A percentile compares a stretch with the other conserved stretches of the same genome.
phyloP scores from a whole-genome alignment of 2,888 invertebrate species.

The Odontocolon sp. region DNA sequence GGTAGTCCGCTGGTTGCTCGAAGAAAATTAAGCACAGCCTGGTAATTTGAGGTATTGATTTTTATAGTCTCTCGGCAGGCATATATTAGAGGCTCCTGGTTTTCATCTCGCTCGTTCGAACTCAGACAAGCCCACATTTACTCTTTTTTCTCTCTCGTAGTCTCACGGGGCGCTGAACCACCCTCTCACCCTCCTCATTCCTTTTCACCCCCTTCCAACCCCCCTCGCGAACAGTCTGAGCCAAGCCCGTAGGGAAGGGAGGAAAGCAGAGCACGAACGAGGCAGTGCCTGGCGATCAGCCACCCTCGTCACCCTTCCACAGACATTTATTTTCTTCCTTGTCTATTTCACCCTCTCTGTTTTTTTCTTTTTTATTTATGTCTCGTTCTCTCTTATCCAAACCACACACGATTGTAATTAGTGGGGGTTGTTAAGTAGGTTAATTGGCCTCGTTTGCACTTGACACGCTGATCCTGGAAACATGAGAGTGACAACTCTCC shows the following conservation, averaged over 20 bases:
- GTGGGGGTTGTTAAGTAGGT: conserved; percentile 40
- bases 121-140: conserved; percentile 39
- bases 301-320: conserved; percentile 57
- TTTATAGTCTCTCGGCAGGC: conserved; percentile 80
- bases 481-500: not conserved
- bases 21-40: conserved; percentile 81
- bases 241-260: conserved; percentile 52
- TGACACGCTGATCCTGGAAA: conserved; percentile 2
- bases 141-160: conserved; percentile 57
- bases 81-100: conserved; percentile 76
- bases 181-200: conserved; percentile 55
- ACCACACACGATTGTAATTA: conserved; percentile 55
- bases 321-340: conserved; percentile 48
- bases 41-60: conserved; percentile 81
- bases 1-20: conserved; percentile 72
- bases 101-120: conserved; percentile 58
- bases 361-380: conserved; percentile 31
- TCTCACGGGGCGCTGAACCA: conserved; percentile 42
- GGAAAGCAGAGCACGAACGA: conserved; percentile 75
- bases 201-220: not conserved
- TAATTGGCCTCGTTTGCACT: conserved; percentile 34
- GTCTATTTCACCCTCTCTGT: conserved; percentile 53
- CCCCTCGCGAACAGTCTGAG: conserved; percentile 65
- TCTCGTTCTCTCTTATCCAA: conserved; percentile 4
- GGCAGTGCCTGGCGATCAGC: conserved; percentile 77